Evolutionary conservation across 2,797 vertebrate genomes (phyloP).

Genomic region (Naso thynnoides): DNA sequence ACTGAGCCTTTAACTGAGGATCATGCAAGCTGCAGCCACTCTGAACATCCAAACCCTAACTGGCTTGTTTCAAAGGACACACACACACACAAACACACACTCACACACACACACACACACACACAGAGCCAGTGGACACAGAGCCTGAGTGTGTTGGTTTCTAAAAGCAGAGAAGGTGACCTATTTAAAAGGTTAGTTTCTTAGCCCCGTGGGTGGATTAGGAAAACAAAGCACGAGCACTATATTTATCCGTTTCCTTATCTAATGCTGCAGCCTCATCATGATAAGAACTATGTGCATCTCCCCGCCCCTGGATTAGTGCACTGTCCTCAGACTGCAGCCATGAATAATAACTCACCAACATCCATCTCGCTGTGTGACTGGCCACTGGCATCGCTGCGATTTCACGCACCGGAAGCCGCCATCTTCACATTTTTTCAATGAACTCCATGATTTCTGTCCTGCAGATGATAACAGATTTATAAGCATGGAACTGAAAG

Average conservation of each 20-base stretch:
- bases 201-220: slow-evolving; percentile 79
- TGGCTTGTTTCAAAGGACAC: slow-evolving; percentile 1
- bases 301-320: slow-evolving; percentile 73
- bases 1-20: neutral
- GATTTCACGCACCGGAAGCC: slow-evolving; percentile 78
- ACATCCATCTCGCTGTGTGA: slow-evolving; percentile 62
- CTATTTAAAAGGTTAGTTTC: slow-evolving; percentile 84
- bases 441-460: slow-evolving; percentile 43
- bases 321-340: slow-evolving; percentile 65
- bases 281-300: slow-evolving; percentile 73
- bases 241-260: slow-evolving; percentile 81
- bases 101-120: slow-evolving; percentile 26
- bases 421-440: slow-evolving; percentile 59
- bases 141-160: slow-evolving; percentile 35
- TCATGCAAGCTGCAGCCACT: neutral
- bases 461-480: slow-evolving; percentile 17
- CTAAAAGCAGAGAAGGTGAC: slow-evolving; percentile 75
- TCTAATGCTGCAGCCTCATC: slow-evolving; percentile 75
- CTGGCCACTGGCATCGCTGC: slow-evolving; percentile 68
- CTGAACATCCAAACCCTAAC: slow-evolving; percentile 2
- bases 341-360: slow-evolving; percentile 66
- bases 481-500: slow-evolving; percentile 1
- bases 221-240: slow-evolving; percentile 76
- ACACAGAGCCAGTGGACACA: slow-evolving; percentile 24
- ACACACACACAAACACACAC: slow-evolving; percentile 13